Evolutionary conservation across 2,113 vertebrate species (phyloP).

Genomic region (Notothenia coriiceps): DNA sequence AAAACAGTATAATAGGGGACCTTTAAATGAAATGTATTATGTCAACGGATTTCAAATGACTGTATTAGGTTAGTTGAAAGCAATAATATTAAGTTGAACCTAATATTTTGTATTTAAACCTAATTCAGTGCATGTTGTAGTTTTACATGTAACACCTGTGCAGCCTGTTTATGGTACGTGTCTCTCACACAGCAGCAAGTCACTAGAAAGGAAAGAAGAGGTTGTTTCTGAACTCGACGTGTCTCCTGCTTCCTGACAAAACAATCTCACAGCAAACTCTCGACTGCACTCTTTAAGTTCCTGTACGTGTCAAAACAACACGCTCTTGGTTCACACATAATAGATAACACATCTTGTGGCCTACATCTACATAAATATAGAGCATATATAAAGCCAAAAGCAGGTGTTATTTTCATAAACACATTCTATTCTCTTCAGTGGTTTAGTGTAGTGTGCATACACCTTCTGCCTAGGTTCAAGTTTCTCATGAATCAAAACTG

Average conservation of each 20-base stretch:
- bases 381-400: conserved; percentile 5
- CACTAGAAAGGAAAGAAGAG: conserved; percentile 61
- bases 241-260: conserved; percentile 58
- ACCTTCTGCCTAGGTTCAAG: neutral
- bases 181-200: conserved; percentile 50
- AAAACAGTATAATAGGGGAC: no score
- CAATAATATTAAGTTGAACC: no score
- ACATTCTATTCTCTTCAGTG: conserved; percentile 38
- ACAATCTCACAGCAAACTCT: neutral
- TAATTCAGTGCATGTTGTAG: conserved; percentile 26
- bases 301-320: neutral
- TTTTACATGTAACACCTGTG: conserved; percentile 59
- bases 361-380: neutral
- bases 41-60: no score
- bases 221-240: neutral
- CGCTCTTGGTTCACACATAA: neutral
- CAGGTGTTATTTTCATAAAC: neutral
- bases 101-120: no score
- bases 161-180: conserved; percentile 61
- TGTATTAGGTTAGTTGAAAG: no score
- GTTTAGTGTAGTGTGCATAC: conserved; percentile 33
- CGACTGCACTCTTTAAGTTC: conserved; percentile 17
- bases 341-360: neutral
- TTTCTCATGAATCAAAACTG: conserved; percentile 27
- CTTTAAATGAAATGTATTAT: no score